Evolutionary conservation across 2,113 vertebrate species (phyloP).

Genomic region (Peromyscus polionotus): DNA sequence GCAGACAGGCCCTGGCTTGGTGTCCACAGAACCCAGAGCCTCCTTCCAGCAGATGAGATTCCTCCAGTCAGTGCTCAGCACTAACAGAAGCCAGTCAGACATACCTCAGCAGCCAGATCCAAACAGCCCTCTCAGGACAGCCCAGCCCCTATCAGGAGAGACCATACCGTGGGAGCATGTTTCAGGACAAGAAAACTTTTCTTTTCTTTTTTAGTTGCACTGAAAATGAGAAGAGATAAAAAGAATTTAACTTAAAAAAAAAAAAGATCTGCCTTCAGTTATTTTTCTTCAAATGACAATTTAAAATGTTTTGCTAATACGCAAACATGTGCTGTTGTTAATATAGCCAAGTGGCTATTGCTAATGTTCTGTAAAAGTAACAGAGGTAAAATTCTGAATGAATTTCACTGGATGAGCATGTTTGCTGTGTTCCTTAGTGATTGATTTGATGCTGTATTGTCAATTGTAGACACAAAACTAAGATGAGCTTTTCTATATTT

Average conservation of each 20-base stretch:
- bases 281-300: conserved; percentile 5
- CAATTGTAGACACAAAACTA: not conserved
- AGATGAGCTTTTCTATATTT: not conserved
- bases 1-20: not conserved
- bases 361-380: not conserved
- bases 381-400: conserved; percentile 13
- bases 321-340: not conserved
- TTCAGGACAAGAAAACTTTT: not conserved
- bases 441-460: not conserved
- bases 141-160: not conserved
- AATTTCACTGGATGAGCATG: not conserved
- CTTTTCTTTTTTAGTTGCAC: not conserved
- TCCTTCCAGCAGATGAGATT: not conserved
- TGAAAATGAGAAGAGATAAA: not conserved
- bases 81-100: not conserved
- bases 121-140: not conserved
- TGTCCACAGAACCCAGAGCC: too few relatives aligned
- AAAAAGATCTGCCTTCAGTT: not conserved
- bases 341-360: not conserved
- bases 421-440: not conserved
- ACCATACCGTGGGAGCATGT: not conserved
- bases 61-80: not conserved
- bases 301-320: conserved; percentile 2
- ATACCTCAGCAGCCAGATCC: not conserved
- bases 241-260: not conserved